Conservation (phyloP, 2,797 vertebrate species). For the Myotis planiceps region DNA sequence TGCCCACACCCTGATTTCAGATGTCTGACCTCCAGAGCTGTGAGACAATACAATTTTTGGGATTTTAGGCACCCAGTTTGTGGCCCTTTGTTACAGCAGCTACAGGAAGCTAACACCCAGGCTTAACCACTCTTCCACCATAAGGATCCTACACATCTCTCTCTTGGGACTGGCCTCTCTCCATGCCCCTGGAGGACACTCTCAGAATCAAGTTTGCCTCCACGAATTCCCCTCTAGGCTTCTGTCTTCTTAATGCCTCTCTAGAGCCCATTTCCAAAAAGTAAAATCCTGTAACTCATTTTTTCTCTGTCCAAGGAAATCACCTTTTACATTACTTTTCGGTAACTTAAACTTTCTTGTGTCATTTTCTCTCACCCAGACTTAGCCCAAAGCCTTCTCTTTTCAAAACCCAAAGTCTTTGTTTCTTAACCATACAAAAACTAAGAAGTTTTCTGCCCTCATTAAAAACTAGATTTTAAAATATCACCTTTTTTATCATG, state of each 20-base stretch:
- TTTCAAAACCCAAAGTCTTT: background rate
- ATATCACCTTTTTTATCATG: background rate
- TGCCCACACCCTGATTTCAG: background rate
- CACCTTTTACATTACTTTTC: background rate
- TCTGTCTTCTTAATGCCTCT: background rate
- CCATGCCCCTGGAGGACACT: background rate
- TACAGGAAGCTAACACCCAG: background rate
- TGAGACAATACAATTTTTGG: background rate
- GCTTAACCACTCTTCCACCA: background rate
- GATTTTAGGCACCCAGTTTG: no score
- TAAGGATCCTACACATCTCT: background rate
- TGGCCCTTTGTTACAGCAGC: background rate
- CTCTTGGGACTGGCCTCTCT: no score
- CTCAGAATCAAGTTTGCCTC: background rate
- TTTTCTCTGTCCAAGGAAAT: background rate
- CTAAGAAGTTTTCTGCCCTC: background rate
- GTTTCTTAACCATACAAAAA: background rate
- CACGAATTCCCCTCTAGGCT: background rate
- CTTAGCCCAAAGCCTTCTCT: background rate
- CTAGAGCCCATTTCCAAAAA: background rate
- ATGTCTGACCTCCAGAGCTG: background rate
- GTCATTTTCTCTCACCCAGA: background rate
- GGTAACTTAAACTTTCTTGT: background rate
- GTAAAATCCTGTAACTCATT: background rate
- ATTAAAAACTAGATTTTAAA: constrained; percentile 9